These are phyloP conservation scores for Euborellia annulipes DNA, from an alignment of 1,140 invertebrate species.

Conservation along the genomic window DNA sequence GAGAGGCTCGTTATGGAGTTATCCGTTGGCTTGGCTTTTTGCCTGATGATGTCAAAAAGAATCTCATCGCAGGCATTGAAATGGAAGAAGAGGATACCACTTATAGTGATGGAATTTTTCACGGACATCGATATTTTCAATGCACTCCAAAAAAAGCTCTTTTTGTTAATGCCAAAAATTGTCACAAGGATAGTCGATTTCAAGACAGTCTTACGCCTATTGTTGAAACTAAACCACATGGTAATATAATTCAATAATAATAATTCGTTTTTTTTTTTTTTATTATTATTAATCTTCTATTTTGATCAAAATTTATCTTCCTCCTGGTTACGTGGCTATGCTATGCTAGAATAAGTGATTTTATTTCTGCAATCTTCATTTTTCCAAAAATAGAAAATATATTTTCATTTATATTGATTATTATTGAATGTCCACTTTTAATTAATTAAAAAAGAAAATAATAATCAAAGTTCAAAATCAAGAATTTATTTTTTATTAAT, in stretches of 20 bases:
- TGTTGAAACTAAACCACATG: constrained; percentile 4
- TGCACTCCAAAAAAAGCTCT: constrained; percentile 53
- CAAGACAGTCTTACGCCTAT: constrained; percentile 35
- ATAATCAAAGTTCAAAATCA: too few species aligned
- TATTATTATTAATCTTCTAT: neutral
- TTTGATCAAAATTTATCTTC: neutral
- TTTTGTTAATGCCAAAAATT: constrained; percentile 61
- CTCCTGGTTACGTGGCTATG: neutral
- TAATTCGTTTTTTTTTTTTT: too few species aligned
- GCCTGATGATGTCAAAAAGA: constrained; percentile 25
- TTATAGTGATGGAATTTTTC: constrained; percentile 59
- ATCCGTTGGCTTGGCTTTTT: constrained; percentile 71
- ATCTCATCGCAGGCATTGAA: constrained; percentile 43
- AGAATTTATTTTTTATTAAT: too few species aligned
- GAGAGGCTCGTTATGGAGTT: constrained; percentile 50
- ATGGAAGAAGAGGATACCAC: constrained; percentile 57
- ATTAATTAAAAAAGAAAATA: too few species aligned
- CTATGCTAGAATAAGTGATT: neutral
- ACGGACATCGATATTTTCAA: constrained; percentile 50
- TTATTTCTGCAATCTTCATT: neutral
- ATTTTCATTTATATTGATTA: too few species aligned
- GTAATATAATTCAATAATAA: too few species aligned
- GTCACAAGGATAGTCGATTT: constrained; percentile 61
- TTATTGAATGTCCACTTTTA: too few species aligned
- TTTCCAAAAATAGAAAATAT: neutral